phyloP scores from a whole-genome alignment of 2,888 invertebrate species.

The Pyrochroa serraticornis region DNA sequence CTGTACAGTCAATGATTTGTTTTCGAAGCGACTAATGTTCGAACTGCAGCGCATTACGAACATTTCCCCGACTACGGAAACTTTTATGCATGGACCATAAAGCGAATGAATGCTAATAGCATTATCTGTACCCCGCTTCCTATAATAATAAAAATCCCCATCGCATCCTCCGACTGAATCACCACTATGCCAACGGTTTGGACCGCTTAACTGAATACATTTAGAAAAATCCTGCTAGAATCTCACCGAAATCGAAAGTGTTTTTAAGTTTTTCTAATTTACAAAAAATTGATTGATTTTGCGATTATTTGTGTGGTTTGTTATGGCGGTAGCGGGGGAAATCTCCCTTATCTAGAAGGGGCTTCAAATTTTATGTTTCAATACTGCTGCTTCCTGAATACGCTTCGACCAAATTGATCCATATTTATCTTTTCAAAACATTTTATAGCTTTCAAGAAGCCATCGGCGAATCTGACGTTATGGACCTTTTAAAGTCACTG shows the following conservation, averaged over 20 bases:
- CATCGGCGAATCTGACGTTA: constrained; percentile 32
- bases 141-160: constrained; percentile 31
- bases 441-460: constrained; percentile 34
- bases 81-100: constrained; percentile 66
- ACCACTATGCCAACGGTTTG: constrained; percentile 14
- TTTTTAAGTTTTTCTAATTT: too few species aligned
- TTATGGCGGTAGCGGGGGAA: too few species aligned
- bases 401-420: constrained; percentile 27
- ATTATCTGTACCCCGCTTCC: constrained; percentile 56
- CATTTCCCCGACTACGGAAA: constrained; percentile 57
- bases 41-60: constrained; percentile 44
- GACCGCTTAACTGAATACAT: constrained; percentile 12
- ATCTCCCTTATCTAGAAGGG: too few species aligned
- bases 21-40: constrained; percentile 30
- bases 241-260: too few species aligned
- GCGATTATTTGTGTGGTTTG: too few species aligned
- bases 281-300: too few species aligned
- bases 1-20: constrained; percentile 38
- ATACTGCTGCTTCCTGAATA: constrained; percentile 21
- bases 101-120: constrained; percentile 68
- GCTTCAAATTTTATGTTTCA: constrained; percentile 16
- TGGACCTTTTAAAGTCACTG: constrained; percentile 36
- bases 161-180: constrained; percentile 23
- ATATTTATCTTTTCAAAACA: constrained; percentile 37
- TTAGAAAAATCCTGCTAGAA: too few species aligned